Evolutionary conservation across 2,797 vertebrate genomes (phyloP), one percentile per base, ranked within the genome.

Genomic region (Linurgus olivaceus): DNA sequence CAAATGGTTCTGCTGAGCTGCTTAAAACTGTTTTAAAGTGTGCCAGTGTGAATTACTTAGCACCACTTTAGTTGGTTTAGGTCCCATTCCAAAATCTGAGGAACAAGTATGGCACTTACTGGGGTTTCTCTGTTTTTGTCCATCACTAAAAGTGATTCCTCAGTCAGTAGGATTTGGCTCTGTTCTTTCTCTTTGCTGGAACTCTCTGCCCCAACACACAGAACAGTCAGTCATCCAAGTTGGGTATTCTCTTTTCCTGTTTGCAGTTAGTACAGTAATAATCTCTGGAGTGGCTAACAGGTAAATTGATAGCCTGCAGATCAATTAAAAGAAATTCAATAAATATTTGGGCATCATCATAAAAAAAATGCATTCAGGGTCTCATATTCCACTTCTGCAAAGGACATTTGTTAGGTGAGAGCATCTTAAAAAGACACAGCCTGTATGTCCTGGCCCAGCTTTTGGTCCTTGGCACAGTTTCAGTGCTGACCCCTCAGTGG

Each of bases 331-430:
- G 13, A 20, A 94, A 55, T 47, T 58, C 93, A 78, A 77, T 95
- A 92, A 95, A 95, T 90, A 95, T 94, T 83, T 96, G 81, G 77
- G 48, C 17, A 26, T 83, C 74, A 80, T 95, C 95, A 97, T 95
- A 96, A 98, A 95, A 85, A 97, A 97, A 98, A 92, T 70, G 76
- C 73, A 95, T 96, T 97, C 94, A 94, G 88, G 31, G 10, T 5
- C 31, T 11, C 28, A 1, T 35, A 29, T 65, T 65, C 51, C 63
- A 45, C 6, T 29, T 7, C 44, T 71, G 17, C 33, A 25, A 35
- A n/a, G 62, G 58, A 71, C 5, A 5, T 78, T 81, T 86, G 17
- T 42, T 28, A 16, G 14, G 13, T 72, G 31, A 83, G 21, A n/a
- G 33, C 3, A 18, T 38, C 52, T 33, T 51, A 23, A 67, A 59